Evolutionary conservation across 2,797 vertebrate species (phyloP), one percentile per base, ranked within the genome.

Genomic region (Mus caroli): DNA sequence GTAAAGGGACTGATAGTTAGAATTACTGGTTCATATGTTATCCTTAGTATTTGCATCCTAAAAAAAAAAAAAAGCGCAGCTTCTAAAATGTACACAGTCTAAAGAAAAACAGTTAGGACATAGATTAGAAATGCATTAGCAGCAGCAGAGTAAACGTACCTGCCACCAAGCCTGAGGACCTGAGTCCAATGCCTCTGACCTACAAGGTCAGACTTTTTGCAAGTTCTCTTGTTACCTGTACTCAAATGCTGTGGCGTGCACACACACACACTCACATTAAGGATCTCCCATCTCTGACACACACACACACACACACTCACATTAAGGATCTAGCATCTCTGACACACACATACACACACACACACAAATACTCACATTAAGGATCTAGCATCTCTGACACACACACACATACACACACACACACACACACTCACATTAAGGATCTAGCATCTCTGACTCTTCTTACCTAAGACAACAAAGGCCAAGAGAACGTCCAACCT

Each of bases 61-160:
- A 58, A 91, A 90, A 46, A 46, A 46, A 46, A 43, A 43, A 94
- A 54, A 46, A 19, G 86, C 11, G 87, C 0, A 28, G 9, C 62
- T 76, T 71, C 12, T 60, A 77, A 89, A 71, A 77, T 19, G 1
- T 90, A 34, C 9, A 46, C 26, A 10, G 50, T 8, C 73, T 87
- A 50, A 82, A 76, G 52, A 88, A 88, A 96, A 73, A 83, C 54
- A 76, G 14, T 10, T 76, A 60, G 69, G 92, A 92, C 76, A 69
- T 8, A 54, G 50, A 58, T n/a, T 28, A 28, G 76, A 95, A 60
- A 77, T 84, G 85, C 22, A 83, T 0, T 62, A 79, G 34, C 54
- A 90, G 71, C 46, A 11, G 40, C 26, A 73, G 67, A 31, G 50
- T 87, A 40, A 56, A 87, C 34, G 50, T 40, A 28, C 22, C 28